phyloP scores from a whole-genome alignment of 2,797 vertebrate species.

The Myotis vivesi region DNA sequence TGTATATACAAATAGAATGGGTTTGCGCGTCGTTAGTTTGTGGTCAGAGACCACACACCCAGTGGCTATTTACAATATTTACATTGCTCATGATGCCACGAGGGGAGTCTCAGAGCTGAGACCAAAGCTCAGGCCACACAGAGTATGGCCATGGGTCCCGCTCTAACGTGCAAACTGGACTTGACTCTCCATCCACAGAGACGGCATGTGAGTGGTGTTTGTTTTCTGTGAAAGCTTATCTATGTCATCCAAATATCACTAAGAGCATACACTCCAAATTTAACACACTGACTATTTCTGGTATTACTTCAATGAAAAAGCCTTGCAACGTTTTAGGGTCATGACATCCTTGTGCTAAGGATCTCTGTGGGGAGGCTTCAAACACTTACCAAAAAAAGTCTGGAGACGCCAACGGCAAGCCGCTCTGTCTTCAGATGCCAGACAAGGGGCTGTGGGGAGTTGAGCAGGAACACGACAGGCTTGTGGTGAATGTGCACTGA shows the following conservation, averaged over 20 bases:
- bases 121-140: slow-evolving; percentile 31
- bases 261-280: neutral
- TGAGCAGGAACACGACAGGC: slow-evolving; percentile 94
- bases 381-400: slow-evolving; percentile 94
- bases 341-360: neutral
- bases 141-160: neutral
- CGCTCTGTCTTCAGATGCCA: slow-evolving; percentile 95
- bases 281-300: slow-evolving; percentile 48
- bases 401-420: slow-evolving; percentile 87
- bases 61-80: slow-evolving; percentile 48
- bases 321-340: neutral
- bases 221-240: slow-evolving; percentile 52
- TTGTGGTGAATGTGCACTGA: slow-evolving; percentile 92
- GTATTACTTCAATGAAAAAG: slow-evolving; percentile 34
- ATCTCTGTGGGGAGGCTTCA: neutral
- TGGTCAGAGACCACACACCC: slow-evolving; percentile 79
- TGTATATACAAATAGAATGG: slow-evolving; percentile 61
- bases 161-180: neutral
- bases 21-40: slow-evolving; percentile 58
- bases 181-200: neutral
- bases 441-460: slow-evolving; percentile 90
- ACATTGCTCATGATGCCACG: slow-evolving; percentile 19
- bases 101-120: neutral
- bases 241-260: slow-evolving; percentile 50
- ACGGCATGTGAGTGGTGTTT: slow-evolving; percentile 35